Percentiles rank a stretch among this genome's conserved stretches.
Conservation (phyloP, 2,113 vertebrate species). For the Indicator indicator region DNA sequence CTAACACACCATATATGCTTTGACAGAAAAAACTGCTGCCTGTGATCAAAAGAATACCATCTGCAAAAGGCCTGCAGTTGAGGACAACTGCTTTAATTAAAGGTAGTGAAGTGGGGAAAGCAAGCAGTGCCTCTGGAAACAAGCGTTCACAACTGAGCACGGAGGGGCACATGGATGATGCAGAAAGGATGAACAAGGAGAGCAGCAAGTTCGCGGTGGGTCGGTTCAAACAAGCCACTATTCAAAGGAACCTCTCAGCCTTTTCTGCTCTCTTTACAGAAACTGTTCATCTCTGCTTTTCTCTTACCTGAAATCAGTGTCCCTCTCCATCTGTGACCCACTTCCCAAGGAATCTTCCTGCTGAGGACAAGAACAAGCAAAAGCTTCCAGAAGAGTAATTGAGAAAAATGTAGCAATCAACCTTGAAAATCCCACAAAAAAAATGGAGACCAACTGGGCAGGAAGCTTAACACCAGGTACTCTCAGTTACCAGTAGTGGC, state of each 20-base stretch:
- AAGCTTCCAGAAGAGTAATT: background rate
- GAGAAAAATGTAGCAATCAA: background rate
- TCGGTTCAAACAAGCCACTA: background rate
- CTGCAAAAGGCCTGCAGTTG: background rate
- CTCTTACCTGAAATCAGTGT: background rate
- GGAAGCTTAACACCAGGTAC: background rate
- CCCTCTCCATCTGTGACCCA: background rate
- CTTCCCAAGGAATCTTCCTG: background rate
- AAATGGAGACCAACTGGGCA: background rate
- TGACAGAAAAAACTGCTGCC: background rate
- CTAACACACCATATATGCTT: background rate
- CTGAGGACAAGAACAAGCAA: background rate
- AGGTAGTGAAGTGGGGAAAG: background rate
- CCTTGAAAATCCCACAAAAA: background rate
- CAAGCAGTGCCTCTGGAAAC: background rate
- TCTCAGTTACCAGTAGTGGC: background rate
- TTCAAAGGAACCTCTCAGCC: background rate
- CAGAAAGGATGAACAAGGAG: background rate
- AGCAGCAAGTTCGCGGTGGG: background rate
- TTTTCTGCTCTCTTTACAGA: background rate
- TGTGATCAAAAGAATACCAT: background rate
- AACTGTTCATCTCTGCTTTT: background rate
- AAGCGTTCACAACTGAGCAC: background rate
- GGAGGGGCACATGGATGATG: background rate
- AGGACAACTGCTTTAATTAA: background rate